Conservation (phyloP, 2,888 invertebrate species). For the Lithodes maja region DNA sequence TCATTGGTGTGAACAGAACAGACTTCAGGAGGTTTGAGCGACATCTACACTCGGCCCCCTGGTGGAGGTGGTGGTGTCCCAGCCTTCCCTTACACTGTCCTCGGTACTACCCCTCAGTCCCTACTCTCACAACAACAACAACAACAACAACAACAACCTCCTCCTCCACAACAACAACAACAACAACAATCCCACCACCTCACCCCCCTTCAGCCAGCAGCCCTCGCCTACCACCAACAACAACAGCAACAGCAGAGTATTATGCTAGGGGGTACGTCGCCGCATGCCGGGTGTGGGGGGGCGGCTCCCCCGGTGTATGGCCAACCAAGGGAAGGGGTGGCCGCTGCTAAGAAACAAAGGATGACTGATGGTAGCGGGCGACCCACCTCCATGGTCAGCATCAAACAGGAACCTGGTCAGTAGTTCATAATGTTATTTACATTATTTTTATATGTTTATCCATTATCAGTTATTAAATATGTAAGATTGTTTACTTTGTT, state of each 20-base stretch:
- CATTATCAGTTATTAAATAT: too few species aligned
- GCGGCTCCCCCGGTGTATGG: conserved; percentile 21
- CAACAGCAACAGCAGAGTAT: conserved; percentile 16
- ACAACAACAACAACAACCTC: conserved; percentile 15
- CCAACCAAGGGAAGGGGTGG: conserved; percentile 14
- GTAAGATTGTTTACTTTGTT: too few species aligned
- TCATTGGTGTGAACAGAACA: conserved; percentile 28
- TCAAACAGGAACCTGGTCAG: conserved; percentile 88
- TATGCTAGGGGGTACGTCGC: conserved; percentile 27
- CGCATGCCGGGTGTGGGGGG: conserved; percentile 13
- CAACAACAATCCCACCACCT: neutral
- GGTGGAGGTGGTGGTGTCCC: conserved; percentile 43
- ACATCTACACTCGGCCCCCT: conserved; percentile 47
- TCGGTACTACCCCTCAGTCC: conserved; percentile 24
- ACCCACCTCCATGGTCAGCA: conserved; percentile 78
- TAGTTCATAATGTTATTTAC: neutral
- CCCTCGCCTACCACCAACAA: conserved; percentile 8
- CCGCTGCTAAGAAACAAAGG: conserved; percentile 82
- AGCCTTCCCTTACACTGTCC: conserved; percentile 40
- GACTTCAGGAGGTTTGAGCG: conserved; percentile 27
- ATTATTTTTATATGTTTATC: too few species aligned
- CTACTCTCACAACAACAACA: conserved; percentile 26
- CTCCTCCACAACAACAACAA: neutral
- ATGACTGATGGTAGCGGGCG: conserved; percentile 78
- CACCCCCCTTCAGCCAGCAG: conserved; percentile 1